These are phyloP conservation scores for Apodemus agrarius DNA, from an alignment of 2,797 vertebrate species.

Conservation along the genomic window DNA sequence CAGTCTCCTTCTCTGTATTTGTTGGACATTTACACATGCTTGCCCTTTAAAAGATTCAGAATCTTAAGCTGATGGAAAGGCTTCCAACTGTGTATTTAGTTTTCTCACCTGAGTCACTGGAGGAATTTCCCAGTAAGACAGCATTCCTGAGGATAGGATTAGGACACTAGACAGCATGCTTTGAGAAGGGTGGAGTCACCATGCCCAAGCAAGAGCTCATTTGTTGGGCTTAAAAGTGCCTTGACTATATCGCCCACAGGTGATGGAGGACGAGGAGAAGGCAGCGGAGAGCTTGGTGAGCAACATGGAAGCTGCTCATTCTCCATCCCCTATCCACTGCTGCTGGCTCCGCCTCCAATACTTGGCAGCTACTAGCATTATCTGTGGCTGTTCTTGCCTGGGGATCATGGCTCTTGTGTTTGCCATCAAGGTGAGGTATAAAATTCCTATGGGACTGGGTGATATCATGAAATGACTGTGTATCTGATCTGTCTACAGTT, in stretches of 20 bases:
- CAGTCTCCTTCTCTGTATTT: neutral
- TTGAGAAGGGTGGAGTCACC: conserved; percentile 72
- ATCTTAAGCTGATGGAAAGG: conserved; percentile 35
- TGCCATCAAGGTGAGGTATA: conserved; percentile 90
- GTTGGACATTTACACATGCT: neutral
- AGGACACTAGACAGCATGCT: neutral
- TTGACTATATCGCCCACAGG: conserved; percentile 77
- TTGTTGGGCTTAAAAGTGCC: conserved; percentile 68
- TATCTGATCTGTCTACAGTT: neutral
- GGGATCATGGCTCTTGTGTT: conserved; percentile 89
- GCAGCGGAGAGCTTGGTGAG: conserved; percentile 73
- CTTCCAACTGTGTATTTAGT: conserved; percentile 15
- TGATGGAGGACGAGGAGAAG: conserved; percentile 78
- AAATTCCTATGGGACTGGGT: conserved; percentile 51
- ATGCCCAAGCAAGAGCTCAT: conserved; percentile 53
- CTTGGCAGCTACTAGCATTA: conserved; percentile 90
- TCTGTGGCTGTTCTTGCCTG: conserved; percentile 92
- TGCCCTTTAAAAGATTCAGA: conserved; percentile 20
- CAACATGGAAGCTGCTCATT: conserved; percentile 58
- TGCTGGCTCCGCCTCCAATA: conserved; percentile 80
- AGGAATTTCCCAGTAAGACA: conserved; percentile 58
- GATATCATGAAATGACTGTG: conserved; percentile 33
- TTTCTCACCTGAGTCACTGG: conserved; percentile 62
- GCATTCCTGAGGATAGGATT: conserved; percentile 62
- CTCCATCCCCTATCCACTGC: conserved; percentile 68